phyloP scores from a whole-genome alignment of 2,797 vertebrate genomes.

The Rhabdophis nuchalis region DNA sequence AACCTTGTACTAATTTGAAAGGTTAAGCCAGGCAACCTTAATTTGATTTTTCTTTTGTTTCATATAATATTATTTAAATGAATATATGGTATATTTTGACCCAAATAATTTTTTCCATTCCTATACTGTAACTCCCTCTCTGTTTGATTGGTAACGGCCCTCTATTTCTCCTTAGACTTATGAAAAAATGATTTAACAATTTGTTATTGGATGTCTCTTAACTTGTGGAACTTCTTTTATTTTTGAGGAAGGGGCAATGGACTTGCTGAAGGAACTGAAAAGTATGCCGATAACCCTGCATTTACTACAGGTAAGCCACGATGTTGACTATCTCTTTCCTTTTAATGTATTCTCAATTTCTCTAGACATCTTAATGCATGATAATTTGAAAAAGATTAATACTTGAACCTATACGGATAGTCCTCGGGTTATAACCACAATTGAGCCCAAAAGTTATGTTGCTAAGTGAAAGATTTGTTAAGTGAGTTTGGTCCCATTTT shows the following conservation, averaged over 20 bases:
- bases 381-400: background rate
- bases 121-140: no score
- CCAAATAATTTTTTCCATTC: background rate
- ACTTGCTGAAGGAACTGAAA: slow-evolving; percentile 88
- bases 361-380: background rate
- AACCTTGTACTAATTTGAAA: background rate
- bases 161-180: background rate
- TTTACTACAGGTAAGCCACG: slow-evolving; percentile 83
- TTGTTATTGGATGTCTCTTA: background rate
- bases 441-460: no score
- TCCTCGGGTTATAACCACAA: no score
- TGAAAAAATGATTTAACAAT: background rate
- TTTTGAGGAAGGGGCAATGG: slow-evolving; percentile 86
- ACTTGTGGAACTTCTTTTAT: background rate
- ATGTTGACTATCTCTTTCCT: no score
- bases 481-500: no score
- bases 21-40: background rate
- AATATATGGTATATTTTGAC: background rate
- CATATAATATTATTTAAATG: background rate
- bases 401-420: background rate
- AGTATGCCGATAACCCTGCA: slow-evolving; percentile 88
- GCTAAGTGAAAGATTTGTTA: no score
- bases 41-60: background rate
- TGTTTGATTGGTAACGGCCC: background rate
- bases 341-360: background rate